These are phyloP conservation scores for Cirrhinus mrigala DNA, from an alignment of 2,797 vertebrate species.

Conservation along the genomic window DNA sequence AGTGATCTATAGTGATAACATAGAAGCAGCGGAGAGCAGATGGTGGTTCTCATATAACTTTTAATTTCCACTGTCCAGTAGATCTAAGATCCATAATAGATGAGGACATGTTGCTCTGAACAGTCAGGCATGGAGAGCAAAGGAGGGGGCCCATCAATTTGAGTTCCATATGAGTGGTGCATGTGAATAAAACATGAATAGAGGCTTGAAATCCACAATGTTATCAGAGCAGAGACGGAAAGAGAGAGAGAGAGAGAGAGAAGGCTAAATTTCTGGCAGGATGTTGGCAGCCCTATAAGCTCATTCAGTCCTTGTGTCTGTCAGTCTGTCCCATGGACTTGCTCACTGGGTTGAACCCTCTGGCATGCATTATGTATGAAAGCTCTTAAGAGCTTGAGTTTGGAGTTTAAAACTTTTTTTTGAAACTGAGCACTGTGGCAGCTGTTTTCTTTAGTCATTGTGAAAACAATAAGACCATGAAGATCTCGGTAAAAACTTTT, in stretches of 20 bases:
- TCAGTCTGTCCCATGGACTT: conserved; percentile 55
- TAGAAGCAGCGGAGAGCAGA: not conserved
- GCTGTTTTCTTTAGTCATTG: not conserved
- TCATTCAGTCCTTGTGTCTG: conserved; percentile 76
- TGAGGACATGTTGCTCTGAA: conserved; percentile 69
- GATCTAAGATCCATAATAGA: conserved; percentile 77
- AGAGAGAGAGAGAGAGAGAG: conserved; percentile 49
- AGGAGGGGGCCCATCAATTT: conserved; percentile 63
- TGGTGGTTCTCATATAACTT: conserved; percentile 38
- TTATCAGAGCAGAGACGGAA: conserved; percentile 61
- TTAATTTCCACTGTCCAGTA: conserved; percentile 65
- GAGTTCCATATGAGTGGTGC: conserved; percentile 72
- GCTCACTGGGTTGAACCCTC: conserved; percentile 47
- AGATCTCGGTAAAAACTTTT: not conserved
- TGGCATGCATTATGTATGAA: conserved; percentile 44
- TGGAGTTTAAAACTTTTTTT: conserved; percentile 33
- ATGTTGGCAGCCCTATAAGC: conserved; percentile 54
- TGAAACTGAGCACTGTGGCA: not conserved
- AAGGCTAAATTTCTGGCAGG: conserved; percentile 24
- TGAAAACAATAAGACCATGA: not conserved
- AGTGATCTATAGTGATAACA: not conserved
- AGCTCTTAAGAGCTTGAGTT: conserved; percentile 32
- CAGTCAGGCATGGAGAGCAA: conserved; percentile 59
- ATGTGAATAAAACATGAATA: conserved; percentile 81
- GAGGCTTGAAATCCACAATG: conserved; percentile 72